Evolutionary conservation across 1,140 invertebrate species (phyloP), one percentile per base, ranked within the genome.

Genomic region (Dufourea novaeangliae): DNA sequence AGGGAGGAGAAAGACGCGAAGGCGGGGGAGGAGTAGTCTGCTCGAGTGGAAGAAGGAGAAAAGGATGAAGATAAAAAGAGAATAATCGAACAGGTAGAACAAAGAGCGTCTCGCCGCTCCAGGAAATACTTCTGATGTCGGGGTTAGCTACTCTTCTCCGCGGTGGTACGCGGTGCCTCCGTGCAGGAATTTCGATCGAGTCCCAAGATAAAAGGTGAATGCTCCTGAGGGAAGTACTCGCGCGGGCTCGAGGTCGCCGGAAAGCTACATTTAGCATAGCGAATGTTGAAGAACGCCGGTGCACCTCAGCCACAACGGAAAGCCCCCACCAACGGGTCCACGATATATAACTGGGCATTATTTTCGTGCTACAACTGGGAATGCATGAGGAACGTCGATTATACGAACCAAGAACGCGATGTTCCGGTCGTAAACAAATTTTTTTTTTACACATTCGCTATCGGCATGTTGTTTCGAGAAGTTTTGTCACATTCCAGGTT

Each of bases 121-220:
- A 80, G 83, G 83, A 84, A 84, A 83, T 59, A 59, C 64, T 84
- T 71, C 63, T 75, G 54, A 71, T 75, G 76, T 66, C 70, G 70
- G n/a, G 29, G 57, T 62, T 62, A 81, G 56, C 22, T 63, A 66
- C 71, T 73, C 70, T 73, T 73, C 32, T 57, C 72, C 62, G 27
- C 44, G n/a, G n/a, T n/a, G 64, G 64, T 70, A 75, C 76, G 56
- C 32, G 80, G 61, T 69, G 70, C 56, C 73, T 88, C 87, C 88
- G 88, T 89, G 87, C 80, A 82, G 83, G 88, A 89, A 89, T 89
- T 87, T 87, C 78, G 88, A 89, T 89, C 83, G 79, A 81, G 85
- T 78, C 68, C 63, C 73, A 61, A 85, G 87, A 89, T 88, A 88
- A 80, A 80, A 84, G 86, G 86, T 86, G 83, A 87, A 87, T 69